Evolutionary conservation across 2,888 invertebrate genomes (phyloP), one percentile per base, ranked within the genome.

Genomic region (Lottia gigantea): DNA sequence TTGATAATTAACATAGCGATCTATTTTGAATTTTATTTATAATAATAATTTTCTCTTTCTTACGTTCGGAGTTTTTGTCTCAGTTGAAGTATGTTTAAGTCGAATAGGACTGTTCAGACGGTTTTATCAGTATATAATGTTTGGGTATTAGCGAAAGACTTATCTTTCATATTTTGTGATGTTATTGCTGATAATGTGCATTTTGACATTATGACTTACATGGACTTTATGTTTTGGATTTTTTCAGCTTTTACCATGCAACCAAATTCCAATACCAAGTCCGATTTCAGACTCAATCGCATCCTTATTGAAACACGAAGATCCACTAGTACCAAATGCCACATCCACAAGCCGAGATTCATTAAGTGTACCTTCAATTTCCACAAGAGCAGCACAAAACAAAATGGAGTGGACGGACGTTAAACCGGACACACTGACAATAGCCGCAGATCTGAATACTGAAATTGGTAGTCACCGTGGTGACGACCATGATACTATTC

Each of bases 191-290:
- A n/a, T n/a, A n/a, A n/a, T n/a, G n/a, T n/a, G n/a, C n/a, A n/a
- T n/a, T n/a, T n/a, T n/a, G n/a, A n/a, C n/a, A n/a, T n/a, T n/a
- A n/a, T n/a, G n/a, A n/a, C n/a, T n/a, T n/a, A n/a, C n/a, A n/a
- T n/a, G n/a, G n/a, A n/a, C n/a, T n/a, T n/a, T n/a, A n/a, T n/a
- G n/a, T n/a, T n/a, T n/a, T n/a, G 1, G 11, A 40, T 8, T 40
- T 40, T 40, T 77, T 26, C 78, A 87, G 86, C 74, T 86, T 75
- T 74, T 87, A 68, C 87, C 87, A 14, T 75, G 74, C 69, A 83
- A 86, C 75, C 82, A 79, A 62, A 77, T 86, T 19, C 83, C 85
- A 16, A 76, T 85, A 12, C 86, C 86, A 12, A 81, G 82, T 68
- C 76, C 77, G 40, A 67, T 84, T 7, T 83, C 78, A 66, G 80